Base-by-base conservation (phyloP, 2,113 vertebrate species). In the Catharus bicknelli region DNA sequence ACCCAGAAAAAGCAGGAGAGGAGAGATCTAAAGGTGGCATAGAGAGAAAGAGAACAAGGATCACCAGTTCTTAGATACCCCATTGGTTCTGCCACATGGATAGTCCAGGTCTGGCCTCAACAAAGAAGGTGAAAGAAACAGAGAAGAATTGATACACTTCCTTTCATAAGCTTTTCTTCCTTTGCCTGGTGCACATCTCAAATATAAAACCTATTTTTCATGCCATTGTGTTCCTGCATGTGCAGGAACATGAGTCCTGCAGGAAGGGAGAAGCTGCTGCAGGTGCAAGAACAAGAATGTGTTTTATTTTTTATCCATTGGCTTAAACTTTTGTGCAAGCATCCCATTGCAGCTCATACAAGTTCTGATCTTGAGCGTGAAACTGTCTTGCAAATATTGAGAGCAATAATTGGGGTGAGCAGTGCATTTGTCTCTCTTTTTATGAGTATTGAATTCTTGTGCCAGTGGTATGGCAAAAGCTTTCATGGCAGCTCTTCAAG, bases 51-150 rank as follows among this genome's bases (percentile, higher is more conserved):
- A 61, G 15, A 45, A 7, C 14, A 32, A 61, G 11, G 14, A 26
- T 20, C 22, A 27, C 14, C 22, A 32, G 32, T 21, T 11, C 13
- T 68, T 22, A n/a, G 22, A 27, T 26, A 8, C 26, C 5, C 12
- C 6, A 3, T 3, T 59, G 21, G 11, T 51, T 21, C 26, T 67
- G 13, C 20, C 43, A 14, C 0, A 0, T 36, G 43, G 17, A 2
- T 43, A 16, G 7, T 51, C 36, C 32, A 17, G 26, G 10, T 45
- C 26, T 63, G 68, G 26, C 4, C n/a, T 68, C 27, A 6, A 3
- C 21, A 59, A 43, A 22, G 36, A 36, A 13, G 50, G 14, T 36
- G 36, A 76, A 11, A 20, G 16, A 50, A 74, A 42, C 9, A 23
- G 5, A 34, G 29, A 26, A 32, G 11, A 43, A 36, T 11, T 14